A percentile compares a stretch with the other conserved stretches of the same genome.
These are phyloP conservation scores for Trachelus troglodyta DNA, from an alignment of 2,888 invertebrate species.

Conservation along the genomic window DNA sequence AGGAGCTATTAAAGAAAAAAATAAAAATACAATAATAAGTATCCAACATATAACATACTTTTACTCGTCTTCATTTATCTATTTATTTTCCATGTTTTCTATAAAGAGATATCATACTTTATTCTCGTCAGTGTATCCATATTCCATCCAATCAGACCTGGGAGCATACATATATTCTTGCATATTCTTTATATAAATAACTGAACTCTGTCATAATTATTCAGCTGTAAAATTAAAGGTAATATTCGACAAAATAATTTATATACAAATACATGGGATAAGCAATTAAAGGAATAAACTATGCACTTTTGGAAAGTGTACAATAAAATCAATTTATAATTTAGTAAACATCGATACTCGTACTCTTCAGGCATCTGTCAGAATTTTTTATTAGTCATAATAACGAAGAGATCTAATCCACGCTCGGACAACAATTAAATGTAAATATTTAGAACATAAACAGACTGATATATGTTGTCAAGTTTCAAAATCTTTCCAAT, in stretches of 20 bases:
- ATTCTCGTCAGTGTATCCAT: background rate
- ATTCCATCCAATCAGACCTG: background rate
- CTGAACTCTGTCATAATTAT: background rate
- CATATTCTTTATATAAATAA: background rate
- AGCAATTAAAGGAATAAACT: background rate
- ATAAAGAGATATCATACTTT: background rate
- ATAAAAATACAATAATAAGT: conserved; percentile 7
- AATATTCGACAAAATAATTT: background rate
- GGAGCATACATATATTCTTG: background rate
- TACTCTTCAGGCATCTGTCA: background rate
- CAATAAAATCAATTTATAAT: background rate
- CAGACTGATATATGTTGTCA: background rate
- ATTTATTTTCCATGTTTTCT: background rate
- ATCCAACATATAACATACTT: background rate
- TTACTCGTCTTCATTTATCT: background rate
- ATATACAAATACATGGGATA: background rate
- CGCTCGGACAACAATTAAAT: background rate
- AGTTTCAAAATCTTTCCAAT: background rate
- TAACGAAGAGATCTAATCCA: background rate
- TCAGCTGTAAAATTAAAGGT: background rate
- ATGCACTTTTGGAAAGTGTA: background rate
- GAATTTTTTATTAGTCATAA: background rate
- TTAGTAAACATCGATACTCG: background rate
- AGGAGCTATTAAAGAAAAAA: conserved; percentile 66
- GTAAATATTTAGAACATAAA: background rate